A percentile compares a stretch with the other conserved stretches of the same genome.
Evolutionary conservation across 2,888 invertebrate species (phyloP).

Genomic region (Meganola albula): DNA sequence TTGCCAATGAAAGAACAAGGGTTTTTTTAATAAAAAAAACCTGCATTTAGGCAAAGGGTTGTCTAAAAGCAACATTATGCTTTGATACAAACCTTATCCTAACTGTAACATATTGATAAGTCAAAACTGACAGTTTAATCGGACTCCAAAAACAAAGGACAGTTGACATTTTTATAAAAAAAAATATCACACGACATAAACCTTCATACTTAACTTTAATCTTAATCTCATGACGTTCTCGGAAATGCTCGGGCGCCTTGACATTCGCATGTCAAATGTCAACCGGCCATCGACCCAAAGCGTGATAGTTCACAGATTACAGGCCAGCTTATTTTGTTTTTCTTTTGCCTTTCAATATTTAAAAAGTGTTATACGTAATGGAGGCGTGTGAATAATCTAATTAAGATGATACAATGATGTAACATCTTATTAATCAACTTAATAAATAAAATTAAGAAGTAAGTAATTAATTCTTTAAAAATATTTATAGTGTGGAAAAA

Average conservation of each 20-base stretch:
- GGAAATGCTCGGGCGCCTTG: constrained; percentile 52
- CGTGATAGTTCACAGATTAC: constrained; percentile 55
- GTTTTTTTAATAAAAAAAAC: no score
- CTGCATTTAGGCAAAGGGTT: no score
- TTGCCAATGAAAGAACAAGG: no score
- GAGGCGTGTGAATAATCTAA: no score
- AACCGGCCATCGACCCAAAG: constrained; percentile 55
- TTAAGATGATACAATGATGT: no score
- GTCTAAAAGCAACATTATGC: background rate
- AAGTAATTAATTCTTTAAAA: no score
- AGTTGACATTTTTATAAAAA: constrained; percentile 31
- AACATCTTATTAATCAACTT: no score
- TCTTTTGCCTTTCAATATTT: constrained; percentile 23
- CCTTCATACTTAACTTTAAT: constrained; percentile 24
- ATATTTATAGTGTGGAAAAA: no score
- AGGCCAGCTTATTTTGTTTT: constrained; percentile 28
- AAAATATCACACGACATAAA: constrained; percentile 21
- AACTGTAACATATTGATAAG: constrained; percentile 2
- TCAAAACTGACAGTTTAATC: constrained; percentile 12
- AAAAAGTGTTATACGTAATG: no score
- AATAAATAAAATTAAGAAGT: no score
- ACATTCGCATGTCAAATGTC: constrained; percentile 76
- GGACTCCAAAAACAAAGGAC: constrained; percentile 19
- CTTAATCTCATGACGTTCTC: constrained; percentile 34
- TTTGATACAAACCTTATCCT: background rate